phyloP scores from a whole-genome alignment of 2,113 vertebrate genomes.

The zebrafish (Danio rerio) region GRCz12tu NC_133197.1:39163501-39164000 shows the following conservation, averaged over 20 bases:
- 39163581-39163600: too few relatives aligned
- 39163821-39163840: neutral
- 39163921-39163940: neutral
- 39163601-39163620: too few relatives aligned
- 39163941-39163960: too few relatives aligned
- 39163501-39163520: neutral
- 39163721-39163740: slow-evolving; percentile 29
- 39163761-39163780: slow-evolving; percentile 45
- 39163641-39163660: slow-evolving; percentile 46
- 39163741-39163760: slow-evolving; percentile 45
- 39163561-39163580: neutral
- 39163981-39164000: too few relatives aligned
- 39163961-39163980: too few relatives aligned
- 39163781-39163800: slow-evolving; percentile 30
- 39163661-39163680: slow-evolving; percentile 46
- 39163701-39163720: slow-evolving; percentile 43
- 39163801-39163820: slow-evolving; percentile 28
- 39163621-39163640: slow-evolving; percentile 51
- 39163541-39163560: slow-evolving; percentile 33
- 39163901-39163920: neutral
- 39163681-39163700: slow-evolving; percentile 34
- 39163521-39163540: neutral
- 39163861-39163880: neutral
- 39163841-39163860: slow-evolving; percentile 6
- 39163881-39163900: neutral